Base-by-base conservation (phyloP, 2,113 vertebrate species). In the Microcebus lehilahytsara region DNA sequence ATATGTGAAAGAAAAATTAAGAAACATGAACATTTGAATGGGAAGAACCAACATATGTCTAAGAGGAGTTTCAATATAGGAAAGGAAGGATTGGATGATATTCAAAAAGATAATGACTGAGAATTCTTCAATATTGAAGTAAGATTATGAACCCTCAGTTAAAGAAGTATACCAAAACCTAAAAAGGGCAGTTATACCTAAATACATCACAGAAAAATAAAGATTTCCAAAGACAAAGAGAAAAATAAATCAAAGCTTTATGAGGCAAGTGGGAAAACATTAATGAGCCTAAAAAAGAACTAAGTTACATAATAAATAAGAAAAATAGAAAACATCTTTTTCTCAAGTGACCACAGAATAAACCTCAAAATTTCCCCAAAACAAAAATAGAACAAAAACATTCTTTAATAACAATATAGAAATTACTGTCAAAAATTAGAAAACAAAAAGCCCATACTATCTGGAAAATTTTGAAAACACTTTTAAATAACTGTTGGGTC, bases 311-410 rank as follows among this genome's bases (percentile, higher is more conserved):
- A 56, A 69, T 56, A 74, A 93, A 74, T 5, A 23, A 53, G 12
- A 67, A 77, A 83, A 62, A 42, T 16, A 74, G 46, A 72, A 72
- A 67, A 14, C 77, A 51, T 81, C 78, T 91, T 93, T 56, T 72
- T 84, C 79, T 80, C 46, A 77, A 93, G 25, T 53, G 56, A 93
- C 67, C 91, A 87, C 69, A 90, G 69, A 89, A 89, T 5, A 88
- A 95, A 91, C 58, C n/a, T 96, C 85, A 67, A 60, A 86, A 80
- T 94, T 95, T 77, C 81, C 81, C 58, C 49, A 60, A 53, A 80
- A 72, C 60, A 75, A 88, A 93, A 89, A 62, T 62, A 89, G 83
- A 78, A 96, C 22, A 71, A 95, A 85, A 71, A 71, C 11, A 62
- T 66, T 77, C 9, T 94, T 56, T 66, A 94, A 87, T 78, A 34